Base-by-base conservation (phyloP, 2,113 vertebrate genomes). In the Amblyopsis rosae region DNA sequence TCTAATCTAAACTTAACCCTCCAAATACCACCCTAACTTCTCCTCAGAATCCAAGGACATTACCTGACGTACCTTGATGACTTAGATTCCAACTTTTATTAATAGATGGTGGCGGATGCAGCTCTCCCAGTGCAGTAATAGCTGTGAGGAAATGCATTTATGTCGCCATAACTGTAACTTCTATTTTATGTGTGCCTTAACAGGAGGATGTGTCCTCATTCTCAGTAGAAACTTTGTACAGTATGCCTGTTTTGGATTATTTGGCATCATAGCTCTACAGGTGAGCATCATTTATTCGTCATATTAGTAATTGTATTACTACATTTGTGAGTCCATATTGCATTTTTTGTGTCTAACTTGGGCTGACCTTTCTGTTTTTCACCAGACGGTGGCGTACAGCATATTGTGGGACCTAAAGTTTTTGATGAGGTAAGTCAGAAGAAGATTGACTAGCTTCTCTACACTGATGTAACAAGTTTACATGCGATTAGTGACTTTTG, bases 351-450 rank as follows among this genome's bases (percentile, higher is more conserved):
- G 8, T 75, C 32, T 77, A 12, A 82, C 59, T 11, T 62, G 11
- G 0, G 56, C n/a, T 62, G 3, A 81, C 5, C 64, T 41, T 65
- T 11, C 6, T 81, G 6, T 89, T 16, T 77, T 51, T 71, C 77
- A 73, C 81, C 91, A 99, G 98, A 99, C 98, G 4, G 93, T 99
- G 62, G 97, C 96, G 48, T 99, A 99, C 92, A 99, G 98, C 92
- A 99, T 99, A 87, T 88, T 99, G 78, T 99, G 98, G 98, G 98
- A 99, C 83, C 86, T 99, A 70, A 99, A 99, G 86, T 99, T 99
- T 89, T 81, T 99, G 92, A 96, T 99, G 97, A 97, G 98, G 98
- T 98, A 89, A n/a, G 96, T 81, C 1, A 49, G 10, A 41, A 41
- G 4, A 41, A 41, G 35, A 41, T 41, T 41, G 35, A 41, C 54